Percentiles rank a stretch among this genome's conserved stretches.
phyloP scores from a whole-genome alignment of 2,113 vertebrate genomes.

The Pimephales promelas region DNA sequence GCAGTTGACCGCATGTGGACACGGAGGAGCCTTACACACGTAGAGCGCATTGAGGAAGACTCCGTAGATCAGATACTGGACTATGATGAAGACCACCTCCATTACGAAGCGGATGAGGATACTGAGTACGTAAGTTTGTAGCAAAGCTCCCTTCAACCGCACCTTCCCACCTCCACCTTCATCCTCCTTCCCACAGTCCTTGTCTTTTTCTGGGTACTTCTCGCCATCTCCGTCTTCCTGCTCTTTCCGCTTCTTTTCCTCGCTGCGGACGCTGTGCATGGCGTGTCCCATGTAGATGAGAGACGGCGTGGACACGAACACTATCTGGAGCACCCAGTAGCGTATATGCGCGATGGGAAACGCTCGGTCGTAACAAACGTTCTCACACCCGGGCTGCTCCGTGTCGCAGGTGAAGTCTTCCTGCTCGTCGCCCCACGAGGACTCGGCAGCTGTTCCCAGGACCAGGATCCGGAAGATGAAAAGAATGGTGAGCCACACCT shows the following conservation, averaged over 20 bases:
- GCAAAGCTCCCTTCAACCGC: constrained; percentile 83
- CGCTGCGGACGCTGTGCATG: constrained; percentile 87
- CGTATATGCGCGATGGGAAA: constrained; percentile 97
- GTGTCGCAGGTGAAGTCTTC: constrained; percentile 94
- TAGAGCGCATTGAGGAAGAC: constrained; percentile 89
- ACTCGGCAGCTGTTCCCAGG: constrained; percentile 92
- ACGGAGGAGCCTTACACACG: constrained; percentile 85
- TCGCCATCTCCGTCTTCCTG: constrained; percentile 55
- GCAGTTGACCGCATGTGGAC: constrained; percentile 92
- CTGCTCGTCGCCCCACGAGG: constrained; percentile 95
- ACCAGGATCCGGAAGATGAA: constrained; percentile 99
- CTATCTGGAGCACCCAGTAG: constrained; percentile 98
- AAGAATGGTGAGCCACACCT: constrained; percentile 94
- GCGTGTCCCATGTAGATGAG: constrained; percentile 95
- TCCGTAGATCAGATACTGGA: constrained; percentile 91
- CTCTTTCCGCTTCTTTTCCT: constrained; percentile 85
- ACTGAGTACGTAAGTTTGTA: constrained; percentile 90
- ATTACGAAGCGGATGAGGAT: constrained; percentile 89
- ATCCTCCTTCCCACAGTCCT: constrained; percentile 67
- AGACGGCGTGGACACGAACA: constrained; percentile 95
- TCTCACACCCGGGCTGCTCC: constrained; percentile 89
- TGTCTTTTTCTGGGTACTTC: constrained; percentile 63
- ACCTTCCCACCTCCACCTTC: constrained; percentile 68
- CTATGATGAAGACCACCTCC: constrained; percentile 92
- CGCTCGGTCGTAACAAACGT: constrained; percentile 94